Conservation (phyloP, 2,888 invertebrate species). For the Balanococcus diminutus region DNA sequence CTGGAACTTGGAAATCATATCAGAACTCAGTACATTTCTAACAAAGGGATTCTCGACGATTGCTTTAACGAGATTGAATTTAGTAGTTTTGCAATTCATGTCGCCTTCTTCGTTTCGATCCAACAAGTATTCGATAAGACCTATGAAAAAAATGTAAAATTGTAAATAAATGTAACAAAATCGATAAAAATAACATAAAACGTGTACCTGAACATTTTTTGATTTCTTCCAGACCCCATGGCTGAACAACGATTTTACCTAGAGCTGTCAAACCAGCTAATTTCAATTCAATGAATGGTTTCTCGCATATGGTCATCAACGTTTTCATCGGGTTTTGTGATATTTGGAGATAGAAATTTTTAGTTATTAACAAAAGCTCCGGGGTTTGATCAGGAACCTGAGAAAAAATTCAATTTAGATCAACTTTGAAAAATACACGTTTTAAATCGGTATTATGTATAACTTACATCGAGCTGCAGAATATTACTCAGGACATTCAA, state of each 20-base stretch:
- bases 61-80: slow-evolving; percentile 73
- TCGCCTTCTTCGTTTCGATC: slow-evolving; percentile 73
- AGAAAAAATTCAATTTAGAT: slow-evolving; percentile 30
- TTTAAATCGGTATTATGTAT: too few species aligned
- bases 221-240: slow-evolving; percentile 81
- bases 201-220: slow-evolving; percentile 71
- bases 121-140: slow-evolving; percentile 78
- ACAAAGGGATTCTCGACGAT: slow-evolving; percentile 64
- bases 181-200: slow-evolving; percentile 29
- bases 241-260: slow-evolving; percentile 70
- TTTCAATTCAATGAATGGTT: slow-evolving; percentile 82
- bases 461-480: slow-evolving; percentile 58
- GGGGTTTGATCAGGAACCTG: slow-evolving; percentile 62
- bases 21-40: slow-evolving; percentile 66
- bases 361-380: slow-evolving; percentile 65
- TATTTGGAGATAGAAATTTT: slow-evolving; percentile 69
- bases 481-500: slow-evolving; percentile 68
- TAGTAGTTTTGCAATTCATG: slow-evolving; percentile 76
- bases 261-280: slow-evolving; percentile 72
- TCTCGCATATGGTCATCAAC: slow-evolving; percentile 70
- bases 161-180: neutral
- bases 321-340: slow-evolving; percentile 67
- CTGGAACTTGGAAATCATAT: slow-evolving; percentile 61
- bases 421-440: too few species aligned
- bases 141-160: slow-evolving; percentile 62